Evolutionary conservation across 2,888 invertebrate species (phyloP), one percentile per base, ranked within the genome.

Genomic region (Gymnoscelis rufifasciata): DNA sequence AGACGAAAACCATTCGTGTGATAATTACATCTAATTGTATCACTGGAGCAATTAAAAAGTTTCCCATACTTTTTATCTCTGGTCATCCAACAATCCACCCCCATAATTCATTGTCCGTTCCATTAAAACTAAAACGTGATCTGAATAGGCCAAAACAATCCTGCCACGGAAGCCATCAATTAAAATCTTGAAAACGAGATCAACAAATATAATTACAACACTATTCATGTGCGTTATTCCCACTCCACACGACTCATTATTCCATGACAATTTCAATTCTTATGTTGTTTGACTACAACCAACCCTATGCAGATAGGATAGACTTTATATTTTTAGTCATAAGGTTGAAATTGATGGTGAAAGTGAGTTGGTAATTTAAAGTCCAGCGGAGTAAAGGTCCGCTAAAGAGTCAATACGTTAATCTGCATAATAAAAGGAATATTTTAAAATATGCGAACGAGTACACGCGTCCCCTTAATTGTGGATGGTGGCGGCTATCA

Each of bases 401-500:
- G 60, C 52, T 56, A 56, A 58, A 55, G 64, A 78, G 80, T 83
- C 84, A 83, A 83, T 82, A 81, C 78, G 80, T 71, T 79, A 78
- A 86, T 87, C 72, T 86, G 76, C 87, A 87, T 87, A 77, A 84
- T 79, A 83, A 86, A 78, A 78, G 80, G 67, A 75, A 77, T 73
- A 70, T 65, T 71, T 80, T 80, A 72, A 83, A 84, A 82, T 82
- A 81, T 80, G 78, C 77, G 75, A 73, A 61, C 57, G 62, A 71
- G 69, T 68, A 44, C 56, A 54, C 58, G 55, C 50, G 67, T 60
- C 68, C 73, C 74, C 71, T 83, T 86, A 83, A 86, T 84, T 84
- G 80, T 72, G 66, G 68, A 73, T 73, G 79, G 76, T 71, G 79
- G 76, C 71, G 78, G 73, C 74, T 81, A 84, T 87, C 83, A 80